Conservation (phyloP, 1,140 invertebrate genomes). For the Macrocentrus cingulum region DNA sequence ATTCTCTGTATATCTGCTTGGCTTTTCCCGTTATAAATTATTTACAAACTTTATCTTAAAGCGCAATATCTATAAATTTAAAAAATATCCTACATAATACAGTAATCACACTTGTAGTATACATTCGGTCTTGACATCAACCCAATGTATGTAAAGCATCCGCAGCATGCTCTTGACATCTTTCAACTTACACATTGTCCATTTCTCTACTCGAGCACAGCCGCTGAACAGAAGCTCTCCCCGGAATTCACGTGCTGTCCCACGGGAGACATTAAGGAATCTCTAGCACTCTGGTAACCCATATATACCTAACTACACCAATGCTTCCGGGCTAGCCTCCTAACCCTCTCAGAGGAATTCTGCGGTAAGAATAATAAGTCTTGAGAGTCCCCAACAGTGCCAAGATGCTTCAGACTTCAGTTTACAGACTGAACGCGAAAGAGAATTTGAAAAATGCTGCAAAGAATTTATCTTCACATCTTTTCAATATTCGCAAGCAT, state of each 20-base stretch:
- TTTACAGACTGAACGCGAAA: background rate
- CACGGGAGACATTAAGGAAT: slow-evolving; percentile 20
- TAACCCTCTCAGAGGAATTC: slow-evolving; percentile 12
- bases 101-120: too few relatives aligned
- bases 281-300: slow-evolving; percentile 23
- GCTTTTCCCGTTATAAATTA: slow-evolving; percentile 1
- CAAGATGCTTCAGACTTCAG: background rate
- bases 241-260: slow-evolving; percentile 22
- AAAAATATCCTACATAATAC: too few relatives aligned
- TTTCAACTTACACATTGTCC: background rate
- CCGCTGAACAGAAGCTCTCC: slow-evolving; percentile 1
- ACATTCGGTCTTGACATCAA: too few relatives aligned
- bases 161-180: too few relatives aligned
- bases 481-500: background rate
- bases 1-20: background rate
- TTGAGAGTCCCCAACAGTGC: background rate
- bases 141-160: too few relatives aligned
- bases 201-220: background rate
- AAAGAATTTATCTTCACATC: background rate
- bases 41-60: background rate
- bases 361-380: slow-evolving; percentile 22
- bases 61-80: too few relatives aligned
- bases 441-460: slow-evolving; percentile 15
- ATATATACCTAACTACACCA: slow-evolving; percentile 19
- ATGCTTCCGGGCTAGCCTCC: slow-evolving; percentile 1